A percentile compares a stretch with the other conserved stretches of the same genome.
Evolutionary conservation across 2,113 vertebrate genomes (phyloP).

Genomic region (Xenotilapia leptura): DNA sequence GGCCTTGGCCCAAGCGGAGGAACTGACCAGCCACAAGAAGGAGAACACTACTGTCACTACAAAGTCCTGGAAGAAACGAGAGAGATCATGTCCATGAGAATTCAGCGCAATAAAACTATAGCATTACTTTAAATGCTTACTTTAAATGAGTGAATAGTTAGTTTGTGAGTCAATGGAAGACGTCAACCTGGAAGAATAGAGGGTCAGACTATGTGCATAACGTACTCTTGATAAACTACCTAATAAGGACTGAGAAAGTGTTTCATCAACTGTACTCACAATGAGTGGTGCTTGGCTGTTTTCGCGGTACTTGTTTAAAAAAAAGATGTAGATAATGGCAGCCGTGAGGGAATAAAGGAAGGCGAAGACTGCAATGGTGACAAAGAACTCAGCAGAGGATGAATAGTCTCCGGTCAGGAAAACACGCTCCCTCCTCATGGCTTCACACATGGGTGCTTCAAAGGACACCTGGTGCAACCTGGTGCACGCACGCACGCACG

Average conservation of each 20-base stretch:
- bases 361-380: slow-evolving; percentile 93
- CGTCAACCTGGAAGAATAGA: not conserved
- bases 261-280: slow-evolving; percentile 73
- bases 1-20: slow-evolving; percentile 96
- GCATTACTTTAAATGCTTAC: not conserved
- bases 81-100: not conserved
- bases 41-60: slow-evolving; percentile 95
- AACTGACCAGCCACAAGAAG: slow-evolving; percentile 96
- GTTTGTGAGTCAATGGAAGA: not conserved
- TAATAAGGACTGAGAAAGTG: not conserved
- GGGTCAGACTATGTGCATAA: not conserved
- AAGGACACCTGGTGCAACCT: slow-evolving; percentile 95
- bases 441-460: slow-evolving; percentile 86
- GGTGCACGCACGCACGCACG: not conserved
- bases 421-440: slow-evolving; percentile 79
- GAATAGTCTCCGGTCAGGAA: slow-evolving; percentile 91
- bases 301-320: slow-evolving; percentile 91
- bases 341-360: slow-evolving; percentile 94
- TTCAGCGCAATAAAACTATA: not conserved
- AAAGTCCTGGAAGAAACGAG: slow-evolving; percentile 80
- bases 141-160: not conserved
- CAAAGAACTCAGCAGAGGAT: slow-evolving; percentile 95
- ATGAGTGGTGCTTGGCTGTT: slow-evolving; percentile 91
- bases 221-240: not conserved
- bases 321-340: slow-evolving; percentile 92